Base-by-base conservation (phyloP, 2,888 invertebrate species). In the Drosophila hamatofila region DNA sequence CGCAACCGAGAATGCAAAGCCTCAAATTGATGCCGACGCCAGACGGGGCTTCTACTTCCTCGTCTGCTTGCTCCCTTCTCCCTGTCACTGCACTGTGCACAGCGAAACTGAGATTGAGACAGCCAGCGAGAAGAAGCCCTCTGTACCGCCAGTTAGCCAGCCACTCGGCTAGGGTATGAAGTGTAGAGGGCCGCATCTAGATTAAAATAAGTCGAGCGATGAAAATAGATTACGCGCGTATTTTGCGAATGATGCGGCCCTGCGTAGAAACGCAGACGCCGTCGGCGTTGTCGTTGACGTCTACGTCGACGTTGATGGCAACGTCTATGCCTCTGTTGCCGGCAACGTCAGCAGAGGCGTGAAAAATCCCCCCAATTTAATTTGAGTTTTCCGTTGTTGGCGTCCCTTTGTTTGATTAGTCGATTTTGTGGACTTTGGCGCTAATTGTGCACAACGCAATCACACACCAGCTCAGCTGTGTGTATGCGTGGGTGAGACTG, bases 161-260 rank as follows among this genome's bases (percentile, higher is more conserved):
- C 73, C 73, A 66, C 65, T 66, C 65, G 66, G 73, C 62, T 57
- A 23, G 39, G 25, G 57, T 30, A 33, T 25, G 39, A 61, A 41
- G 66, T 49, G 59, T 59, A 64, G 30, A 48, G 46, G 69, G 70
- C 72, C 66, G 78, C 62, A 63, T 78, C 75, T 81, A 83, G 81
- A 83, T 83, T 83, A 83, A 83, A 83, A 81, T 83, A 83, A 83
- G 83, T 83, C 83, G 81, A 83, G 83, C 83, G 83, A 83, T 83
- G 81, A 83, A 83, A 83, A 83, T 83, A 81, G 83, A 83, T 83
- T 83, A 83, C 79, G 81, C 82, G 82, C 79, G 83, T 83, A 83
- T 83, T 83, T 83, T 79, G 78, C 76, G 72, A 78, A 75, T 72
- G 80, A 70, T 74, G 80, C 65, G 65, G 66, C 78, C 57, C 68